phyloP scores from a whole-genome alignment of 2,888 invertebrate genomes.

The Eupithecia pulchellata region DNA sequence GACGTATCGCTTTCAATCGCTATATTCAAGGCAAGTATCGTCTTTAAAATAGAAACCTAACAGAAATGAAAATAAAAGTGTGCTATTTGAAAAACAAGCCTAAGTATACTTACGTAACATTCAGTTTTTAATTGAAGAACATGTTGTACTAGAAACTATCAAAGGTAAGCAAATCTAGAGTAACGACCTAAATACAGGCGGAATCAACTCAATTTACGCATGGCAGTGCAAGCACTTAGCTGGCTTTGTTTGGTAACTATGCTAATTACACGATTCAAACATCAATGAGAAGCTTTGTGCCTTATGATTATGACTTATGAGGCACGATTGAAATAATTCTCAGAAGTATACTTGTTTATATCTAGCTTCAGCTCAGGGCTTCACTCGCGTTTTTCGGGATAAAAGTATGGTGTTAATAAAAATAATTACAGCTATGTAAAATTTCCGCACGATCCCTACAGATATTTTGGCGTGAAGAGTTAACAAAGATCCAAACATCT shows the following conservation, averaged over 20 bases:
- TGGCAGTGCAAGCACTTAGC: constrained; percentile 48
- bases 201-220: constrained; percentile 34
- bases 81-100: background rate
- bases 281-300: constrained; percentile 47
- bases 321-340: background rate
- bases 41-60: background rate
- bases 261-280: constrained; percentile 60
- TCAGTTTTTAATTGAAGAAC: background rate
- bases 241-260: constrained; percentile 52
- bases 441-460: background rate
- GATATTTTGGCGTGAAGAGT: background rate
- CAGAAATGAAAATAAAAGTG: background rate
- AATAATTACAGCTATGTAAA: background rate
- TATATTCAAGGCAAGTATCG: background rate
- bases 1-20: constrained; percentile 10
- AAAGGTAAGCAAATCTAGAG: constrained; percentile 8
- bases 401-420: background rate
- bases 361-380: background rate
- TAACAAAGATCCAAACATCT: background rate
- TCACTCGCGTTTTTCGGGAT: background rate
- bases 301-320: too few species aligned
- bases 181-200: constrained; percentile 44
- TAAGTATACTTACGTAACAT: background rate
- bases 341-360: background rate
- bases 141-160: background rate